Conservation (phyloP, 1,140 invertebrate genomes). For the Scaptomyza hsui region DNA sequence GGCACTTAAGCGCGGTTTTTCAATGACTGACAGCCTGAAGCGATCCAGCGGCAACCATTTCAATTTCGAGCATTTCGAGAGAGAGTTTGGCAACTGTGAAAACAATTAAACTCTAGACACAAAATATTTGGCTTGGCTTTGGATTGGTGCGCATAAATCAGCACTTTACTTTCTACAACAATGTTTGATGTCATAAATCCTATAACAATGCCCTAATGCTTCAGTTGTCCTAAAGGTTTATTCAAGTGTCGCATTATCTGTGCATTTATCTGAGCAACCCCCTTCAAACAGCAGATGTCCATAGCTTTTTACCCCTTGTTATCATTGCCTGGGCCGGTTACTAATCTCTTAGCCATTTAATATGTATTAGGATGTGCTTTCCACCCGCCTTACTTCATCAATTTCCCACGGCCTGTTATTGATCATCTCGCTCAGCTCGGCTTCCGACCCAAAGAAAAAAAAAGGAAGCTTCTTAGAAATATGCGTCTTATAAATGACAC, state of each 20-base stretch:
- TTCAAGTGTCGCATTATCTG: conserved; percentile 65
- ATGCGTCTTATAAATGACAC: conserved; percentile 25
- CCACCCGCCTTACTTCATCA: conserved; percentile 20
- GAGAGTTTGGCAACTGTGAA: conserved; percentile 70
- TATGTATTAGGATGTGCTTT: conserved; percentile 41
- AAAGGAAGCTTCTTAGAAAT: conserved; percentile 61
- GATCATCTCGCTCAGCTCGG: conserved; percentile 14
- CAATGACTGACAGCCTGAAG: conserved; percentile 69
- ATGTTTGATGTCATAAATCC: conserved; percentile 71
- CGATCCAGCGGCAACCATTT: conserved; percentile 19
- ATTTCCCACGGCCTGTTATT: conserved; percentile 57
- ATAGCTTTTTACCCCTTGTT: conserved; percentile 21
- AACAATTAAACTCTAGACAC: conserved; percentile 75
- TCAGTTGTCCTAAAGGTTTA: conserved; percentile 17
- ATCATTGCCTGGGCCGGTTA: conserved; percentile 24
- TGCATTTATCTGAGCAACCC: conserved; percentile 36
- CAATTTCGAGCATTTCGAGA: conserved; percentile 4
- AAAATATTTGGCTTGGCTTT: conserved; percentile 63
- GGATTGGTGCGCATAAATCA: conserved; percentile 20
- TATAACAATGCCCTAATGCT: conserved; percentile 63
- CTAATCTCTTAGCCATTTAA: conserved; percentile 65
- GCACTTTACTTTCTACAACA: conserved; percentile 6
- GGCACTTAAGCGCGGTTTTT: conserved; percentile 67
- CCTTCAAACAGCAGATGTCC: conserved; percentile 25
- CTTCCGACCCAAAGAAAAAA: neutral